These are phyloP conservation scores for Bradypus variegatus DNA, from an alignment of 2,797 vertebrate species.

Conservation along the genomic window DNA sequence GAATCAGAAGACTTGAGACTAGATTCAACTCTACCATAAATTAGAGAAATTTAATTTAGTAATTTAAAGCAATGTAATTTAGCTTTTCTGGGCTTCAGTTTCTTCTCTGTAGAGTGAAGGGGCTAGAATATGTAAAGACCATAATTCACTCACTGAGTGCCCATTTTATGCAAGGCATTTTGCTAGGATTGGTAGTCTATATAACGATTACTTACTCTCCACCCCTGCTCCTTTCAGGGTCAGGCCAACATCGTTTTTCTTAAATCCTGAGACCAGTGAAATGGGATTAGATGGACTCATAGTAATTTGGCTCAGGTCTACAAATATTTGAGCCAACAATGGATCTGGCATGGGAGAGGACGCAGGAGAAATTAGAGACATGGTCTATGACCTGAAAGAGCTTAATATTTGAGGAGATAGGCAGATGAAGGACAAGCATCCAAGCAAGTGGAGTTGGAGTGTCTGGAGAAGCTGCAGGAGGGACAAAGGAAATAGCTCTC, in stretches of 20 bases:
- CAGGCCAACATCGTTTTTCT: background rate
- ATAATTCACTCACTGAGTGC: background rate
- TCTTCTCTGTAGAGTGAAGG: conserved; percentile 14
- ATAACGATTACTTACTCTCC: background rate
- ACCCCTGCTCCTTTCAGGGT: background rate
- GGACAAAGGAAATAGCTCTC: background rate
- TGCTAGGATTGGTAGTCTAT: background rate
- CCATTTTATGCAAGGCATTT: background rate
- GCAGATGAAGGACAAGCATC: background rate
- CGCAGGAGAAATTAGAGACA: background rate
- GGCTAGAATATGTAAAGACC: background rate
- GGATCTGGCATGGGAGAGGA: background rate
- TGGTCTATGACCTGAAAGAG: background rate
- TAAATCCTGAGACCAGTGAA: background rate
- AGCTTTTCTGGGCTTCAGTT: background rate
- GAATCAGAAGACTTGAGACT: background rate
- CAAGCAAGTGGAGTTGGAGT: background rate
- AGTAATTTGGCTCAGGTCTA: conserved; percentile 5
- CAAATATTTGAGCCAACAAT: background rate
- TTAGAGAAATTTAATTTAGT: conserved; percentile 21
- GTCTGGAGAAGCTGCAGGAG: background rate
- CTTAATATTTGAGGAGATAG: background rate
- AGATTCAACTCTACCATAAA: background rate
- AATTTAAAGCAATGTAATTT: background rate
- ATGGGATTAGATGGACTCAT: background rate